A percentile compares a stretch with the other conserved stretches of the same genome.
phyloP scores from a whole-genome alignment of 2,797 vertebrate genomes.

The Pteropus rufus region DNA sequence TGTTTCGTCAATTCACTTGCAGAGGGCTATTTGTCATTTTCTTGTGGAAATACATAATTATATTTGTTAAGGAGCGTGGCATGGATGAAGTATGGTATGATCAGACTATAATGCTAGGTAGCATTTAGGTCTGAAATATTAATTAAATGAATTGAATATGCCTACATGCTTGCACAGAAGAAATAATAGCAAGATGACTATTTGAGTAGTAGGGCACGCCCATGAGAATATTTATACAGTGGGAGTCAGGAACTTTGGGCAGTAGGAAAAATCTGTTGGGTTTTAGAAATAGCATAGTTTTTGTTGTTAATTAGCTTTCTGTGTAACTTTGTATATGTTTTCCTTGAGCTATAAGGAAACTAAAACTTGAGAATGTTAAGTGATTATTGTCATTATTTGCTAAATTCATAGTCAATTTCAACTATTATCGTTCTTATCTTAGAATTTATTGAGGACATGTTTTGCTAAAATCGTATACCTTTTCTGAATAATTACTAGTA shows the following conservation, averaged over 20 bases:
- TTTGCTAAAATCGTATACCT: background rate
- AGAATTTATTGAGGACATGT: background rate
- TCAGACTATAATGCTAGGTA: background rate
- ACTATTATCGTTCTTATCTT: background rate
- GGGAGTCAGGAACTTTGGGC: background rate
- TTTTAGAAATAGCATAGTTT: background rate
- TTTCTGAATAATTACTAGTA: background rate
- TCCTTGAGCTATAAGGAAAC: background rate
- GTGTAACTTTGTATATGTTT: background rate
- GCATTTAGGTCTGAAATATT: background rate
- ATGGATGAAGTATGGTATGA: constrained; percentile 20
- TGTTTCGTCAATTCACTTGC: constrained; percentile 66
- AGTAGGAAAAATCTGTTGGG: background rate
- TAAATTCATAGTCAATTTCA: background rate
- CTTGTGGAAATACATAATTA: constrained; percentile 53
- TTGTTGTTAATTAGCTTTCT: background rate
- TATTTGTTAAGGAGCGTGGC: constrained; percentile 67
- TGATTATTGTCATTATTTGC: background rate
- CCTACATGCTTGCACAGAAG: background rate
- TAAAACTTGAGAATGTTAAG: background rate
- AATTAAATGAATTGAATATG: background rate
- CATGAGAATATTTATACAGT: background rate
- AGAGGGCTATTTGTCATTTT: constrained; percentile 67
- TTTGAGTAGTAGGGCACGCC: background rate
- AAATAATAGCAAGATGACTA: background rate